phyloP scores from a whole-genome alignment of 2,797 vertebrate genomes.

The Cyclura pinguis region DNA sequence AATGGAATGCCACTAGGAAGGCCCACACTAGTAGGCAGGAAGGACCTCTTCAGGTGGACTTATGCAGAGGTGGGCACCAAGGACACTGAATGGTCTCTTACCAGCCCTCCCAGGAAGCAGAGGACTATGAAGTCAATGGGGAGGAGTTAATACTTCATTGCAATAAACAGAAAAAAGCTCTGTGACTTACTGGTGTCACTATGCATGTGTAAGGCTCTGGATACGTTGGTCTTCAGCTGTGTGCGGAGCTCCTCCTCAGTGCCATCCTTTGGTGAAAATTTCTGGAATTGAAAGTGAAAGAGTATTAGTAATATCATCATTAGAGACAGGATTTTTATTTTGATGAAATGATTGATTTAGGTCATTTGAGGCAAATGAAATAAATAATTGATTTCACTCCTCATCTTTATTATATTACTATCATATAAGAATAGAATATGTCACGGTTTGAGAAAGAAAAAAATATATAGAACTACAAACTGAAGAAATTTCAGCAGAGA shows the following conservation, averaged over 20 bases:
- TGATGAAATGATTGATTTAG: not conserved
- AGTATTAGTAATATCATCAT: not conserved
- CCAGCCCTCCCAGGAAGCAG: not conserved
- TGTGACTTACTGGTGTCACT: not conserved
- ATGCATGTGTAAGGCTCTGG: not conserved
- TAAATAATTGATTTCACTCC: not conserved
- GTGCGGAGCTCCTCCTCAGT: not conserved
- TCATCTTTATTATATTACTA: slow-evolving; percentile 7
- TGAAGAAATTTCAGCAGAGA: slow-evolving; percentile 3
- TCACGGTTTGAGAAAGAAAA: slow-evolving; percentile 18
- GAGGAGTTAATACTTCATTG: not conserved
- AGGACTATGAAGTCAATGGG: not conserved
- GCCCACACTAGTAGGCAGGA: not conserved
- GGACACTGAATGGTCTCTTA: not conserved
- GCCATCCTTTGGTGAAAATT: not conserved
- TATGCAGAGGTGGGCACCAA: not conserved
- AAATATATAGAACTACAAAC: not conserved
- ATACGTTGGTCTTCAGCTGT: not conserved
- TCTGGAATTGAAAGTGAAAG: not conserved
- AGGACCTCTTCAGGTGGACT: not conserved
- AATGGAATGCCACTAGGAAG: not conserved
- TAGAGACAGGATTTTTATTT: not conserved
- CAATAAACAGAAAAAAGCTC: not conserved
- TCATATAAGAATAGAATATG: not conserved
- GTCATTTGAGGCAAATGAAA: not conserved